phyloP scores from a whole-genome alignment of 2,888 invertebrate genomes.

The Glyphotaelius pellucidus region DNA sequence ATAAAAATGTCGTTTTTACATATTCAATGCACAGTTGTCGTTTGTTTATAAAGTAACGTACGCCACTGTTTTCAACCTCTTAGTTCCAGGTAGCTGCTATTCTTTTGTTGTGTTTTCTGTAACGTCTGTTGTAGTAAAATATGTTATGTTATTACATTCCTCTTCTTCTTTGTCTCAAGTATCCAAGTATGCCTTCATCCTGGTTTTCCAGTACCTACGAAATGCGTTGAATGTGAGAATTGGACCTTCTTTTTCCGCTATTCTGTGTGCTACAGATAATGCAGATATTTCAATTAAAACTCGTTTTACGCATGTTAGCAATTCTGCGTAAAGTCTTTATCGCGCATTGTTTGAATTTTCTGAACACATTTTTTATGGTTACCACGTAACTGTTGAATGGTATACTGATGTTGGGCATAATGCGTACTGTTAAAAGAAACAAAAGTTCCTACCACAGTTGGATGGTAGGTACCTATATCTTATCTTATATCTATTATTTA shows the following conservation, averaged over 20 bases:
- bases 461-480: no score
- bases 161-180: neutral
- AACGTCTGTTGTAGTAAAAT: neutral
- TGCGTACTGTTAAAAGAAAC: no score
- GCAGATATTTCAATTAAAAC: neutral
- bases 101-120: neutral
- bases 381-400: neutral
- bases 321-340: neutral
- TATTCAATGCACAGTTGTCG: no score
- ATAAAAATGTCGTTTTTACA: no score
- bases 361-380: neutral
- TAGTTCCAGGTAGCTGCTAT: neutral
- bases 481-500: no score
- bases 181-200: neutral
- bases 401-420: neutral
- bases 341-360: neutral
- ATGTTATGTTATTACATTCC: neutral
- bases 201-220: neutral
- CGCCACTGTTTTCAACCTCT: neutral
- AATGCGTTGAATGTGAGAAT: neutral
- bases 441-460: no score
- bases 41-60: no score
- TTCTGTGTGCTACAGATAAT: neutral
- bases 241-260: neutral
- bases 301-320: neutral